phyloP scores from a whole-genome alignment of 2,888 invertebrate genomes.

The Phengaris alcon region DNA sequence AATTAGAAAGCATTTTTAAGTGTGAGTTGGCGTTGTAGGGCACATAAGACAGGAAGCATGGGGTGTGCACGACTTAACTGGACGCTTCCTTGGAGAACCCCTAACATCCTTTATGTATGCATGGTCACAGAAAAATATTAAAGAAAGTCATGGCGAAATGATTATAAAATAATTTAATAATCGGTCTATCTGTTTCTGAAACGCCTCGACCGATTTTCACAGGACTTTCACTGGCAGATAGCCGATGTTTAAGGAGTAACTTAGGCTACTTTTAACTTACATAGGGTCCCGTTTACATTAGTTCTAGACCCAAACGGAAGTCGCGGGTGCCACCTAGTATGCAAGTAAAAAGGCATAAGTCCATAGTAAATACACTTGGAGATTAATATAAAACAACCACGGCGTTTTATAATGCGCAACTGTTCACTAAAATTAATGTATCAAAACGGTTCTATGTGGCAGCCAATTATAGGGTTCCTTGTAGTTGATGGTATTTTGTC shows the following conservation, averaged over 20 bases:
- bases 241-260: too few relatives aligned
- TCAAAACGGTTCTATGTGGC: neutral
- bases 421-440: neutral
- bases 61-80: conserved; percentile 70
- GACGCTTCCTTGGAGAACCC: conserved; percentile 65
- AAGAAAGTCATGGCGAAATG: neutral
- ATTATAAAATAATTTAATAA: neutral
- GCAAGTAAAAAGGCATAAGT: too few relatives aligned
- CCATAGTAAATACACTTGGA: too few relatives aligned
- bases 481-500: neutral
- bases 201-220: too few relatives aligned
- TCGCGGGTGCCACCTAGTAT: too few relatives aligned
- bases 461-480: neutral
- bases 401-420: too few relatives aligned
- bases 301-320: too few relatives aligned
- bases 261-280: too few relatives aligned
- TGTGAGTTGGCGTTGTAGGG: conserved; percentile 57
- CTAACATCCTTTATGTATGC: conserved; percentile 52
- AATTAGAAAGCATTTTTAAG: conserved; percentile 47
- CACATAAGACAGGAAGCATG: conserved; percentile 67
- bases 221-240: too few relatives aligned
- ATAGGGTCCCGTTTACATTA: too few relatives aligned
- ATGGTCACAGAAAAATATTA: conserved; percentile 42
- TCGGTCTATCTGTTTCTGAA: too few relatives aligned
- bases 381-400: too few relatives aligned